Percentiles rank a stretch among this genome's conserved stretches.
These are phyloP conservation scores for Dendrolimus kikuchii DNA, from an alignment of 1,140 invertebrate species.

Conservation along the genomic window DNA sequence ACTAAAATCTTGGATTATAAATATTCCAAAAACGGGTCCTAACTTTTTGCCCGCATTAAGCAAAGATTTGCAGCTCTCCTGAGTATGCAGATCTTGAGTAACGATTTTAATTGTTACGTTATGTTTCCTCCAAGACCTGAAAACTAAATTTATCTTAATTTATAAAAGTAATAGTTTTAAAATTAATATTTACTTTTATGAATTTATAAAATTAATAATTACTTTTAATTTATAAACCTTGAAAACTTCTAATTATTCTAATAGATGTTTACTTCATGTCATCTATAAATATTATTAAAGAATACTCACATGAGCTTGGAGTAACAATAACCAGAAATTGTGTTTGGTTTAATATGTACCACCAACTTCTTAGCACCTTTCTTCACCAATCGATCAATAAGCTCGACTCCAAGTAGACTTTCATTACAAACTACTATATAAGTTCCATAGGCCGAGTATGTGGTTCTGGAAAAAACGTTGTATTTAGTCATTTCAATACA, in stretches of 20 bases:
- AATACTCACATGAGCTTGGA: constrained; percentile 14
- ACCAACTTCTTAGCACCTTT: constrained; percentile 21
- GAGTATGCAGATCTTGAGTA: constrained; percentile 15
- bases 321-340: constrained; percentile 11
- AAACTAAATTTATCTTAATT: constrained; percentile 4
- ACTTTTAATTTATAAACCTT: no score
- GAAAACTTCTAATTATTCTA: no score
- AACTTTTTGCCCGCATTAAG: constrained; percentile 19
- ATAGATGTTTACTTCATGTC: no score
- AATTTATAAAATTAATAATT: no score
- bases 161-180: no score
- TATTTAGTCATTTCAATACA: no score
- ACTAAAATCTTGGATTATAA: constrained; percentile 15
- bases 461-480: constrained; percentile 19
- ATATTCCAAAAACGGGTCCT: constrained; percentile 22
- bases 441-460: constrained; percentile 14
- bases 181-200: no score
- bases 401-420: constrained; percentile 15
- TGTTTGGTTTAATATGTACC: constrained; percentile 13
- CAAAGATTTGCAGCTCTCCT: constrained; percentile 21
- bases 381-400: constrained; percentile 17
- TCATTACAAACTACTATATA: constrained; percentile 22
- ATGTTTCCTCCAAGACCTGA: constrained; percentile 14
- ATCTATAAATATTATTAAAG: constrained; percentile 2
- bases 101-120: constrained; percentile 12